phyloP scores from a whole-genome alignment of 2,888 invertebrate species.

The Eupithecia tripunctaria region DNA sequence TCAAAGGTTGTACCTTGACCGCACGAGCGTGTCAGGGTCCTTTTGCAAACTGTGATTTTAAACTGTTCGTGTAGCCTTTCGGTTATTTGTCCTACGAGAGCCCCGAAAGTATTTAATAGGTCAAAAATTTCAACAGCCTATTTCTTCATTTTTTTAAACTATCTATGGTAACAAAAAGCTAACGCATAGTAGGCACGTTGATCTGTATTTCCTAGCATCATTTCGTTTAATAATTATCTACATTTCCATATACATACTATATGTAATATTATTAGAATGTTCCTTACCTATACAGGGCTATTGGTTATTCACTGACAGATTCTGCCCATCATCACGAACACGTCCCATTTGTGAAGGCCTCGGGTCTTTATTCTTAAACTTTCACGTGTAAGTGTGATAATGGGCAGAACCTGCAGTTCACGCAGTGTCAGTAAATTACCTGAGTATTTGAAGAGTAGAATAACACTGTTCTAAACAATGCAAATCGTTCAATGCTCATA shows the following conservation, averaged over 20 bases:
- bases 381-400: no score
- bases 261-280: no score
- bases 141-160: neutral
- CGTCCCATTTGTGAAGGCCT: no score
- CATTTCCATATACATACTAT: neutral
- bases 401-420: no score
- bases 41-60: conserved; percentile 22
- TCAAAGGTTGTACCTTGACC: conserved; percentile 36
- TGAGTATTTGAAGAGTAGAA: neutral
- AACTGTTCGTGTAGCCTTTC: neutral
- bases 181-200: neutral
- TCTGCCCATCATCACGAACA: no score
- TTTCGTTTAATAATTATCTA: neutral
- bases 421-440: no score
- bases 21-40: conserved; percentile 26
- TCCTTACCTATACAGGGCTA: no score
- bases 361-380: no score
- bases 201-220: neutral
- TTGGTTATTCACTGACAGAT: no score
- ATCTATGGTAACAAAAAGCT: neutral
- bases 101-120: neutral
- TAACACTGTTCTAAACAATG: neutral
- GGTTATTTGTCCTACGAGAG: neutral
- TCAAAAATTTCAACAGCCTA: neutral
- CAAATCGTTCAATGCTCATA: neutral